Percentiles rank a stretch among this genome's conserved stretches.
Evolutionary conservation across 2,888 invertebrate genomes (phyloP).

Genomic region (Meteorus colon): DNA sequence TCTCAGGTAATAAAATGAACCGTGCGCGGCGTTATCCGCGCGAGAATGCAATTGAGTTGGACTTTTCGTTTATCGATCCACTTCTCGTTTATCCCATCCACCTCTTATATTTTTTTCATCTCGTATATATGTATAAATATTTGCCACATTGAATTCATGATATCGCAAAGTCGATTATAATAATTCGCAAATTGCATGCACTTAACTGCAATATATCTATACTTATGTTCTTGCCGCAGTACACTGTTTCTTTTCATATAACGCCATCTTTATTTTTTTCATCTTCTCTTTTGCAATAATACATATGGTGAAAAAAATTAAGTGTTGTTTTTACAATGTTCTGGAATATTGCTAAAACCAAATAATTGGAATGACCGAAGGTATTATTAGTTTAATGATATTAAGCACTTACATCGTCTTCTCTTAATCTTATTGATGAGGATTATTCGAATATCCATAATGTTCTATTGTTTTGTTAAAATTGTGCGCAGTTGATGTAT

Average conservation of each 20-base stretch:
- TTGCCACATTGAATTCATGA: slow-evolving; percentile 22
- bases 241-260: not conserved
- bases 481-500: too few species aligned
- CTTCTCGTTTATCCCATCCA: slow-evolving; percentile 32
- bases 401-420: too few species aligned
- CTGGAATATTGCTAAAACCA: too few species aligned
- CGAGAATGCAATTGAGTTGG: slow-evolving; percentile 42
- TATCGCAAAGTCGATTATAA: slow-evolving; percentile 35
- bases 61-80: slow-evolving; percentile 45
- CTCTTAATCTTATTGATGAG: too few species aligned
- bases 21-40: slow-evolving; percentile 36
- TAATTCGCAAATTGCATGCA: slow-evolving; percentile 32
- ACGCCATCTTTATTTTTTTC: not conserved
- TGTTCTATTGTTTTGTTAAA: too few species aligned
- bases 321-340: too few species aligned
- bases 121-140: slow-evolving; percentile 16
- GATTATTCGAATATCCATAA: too few species aligned
- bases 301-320: not conserved
- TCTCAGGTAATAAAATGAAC: slow-evolving; percentile 47
- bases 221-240: not conserved
- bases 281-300: not conserved
- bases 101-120: slow-evolving; percentile 26
- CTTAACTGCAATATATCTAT: slow-evolving; percentile 13
- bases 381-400: too few species aligned
- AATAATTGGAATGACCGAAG: too few species aligned